Evolutionary conservation across 2,113 vertebrate species (phyloP).

Genomic region (Pomatorhinus ruficollis): DNA sequence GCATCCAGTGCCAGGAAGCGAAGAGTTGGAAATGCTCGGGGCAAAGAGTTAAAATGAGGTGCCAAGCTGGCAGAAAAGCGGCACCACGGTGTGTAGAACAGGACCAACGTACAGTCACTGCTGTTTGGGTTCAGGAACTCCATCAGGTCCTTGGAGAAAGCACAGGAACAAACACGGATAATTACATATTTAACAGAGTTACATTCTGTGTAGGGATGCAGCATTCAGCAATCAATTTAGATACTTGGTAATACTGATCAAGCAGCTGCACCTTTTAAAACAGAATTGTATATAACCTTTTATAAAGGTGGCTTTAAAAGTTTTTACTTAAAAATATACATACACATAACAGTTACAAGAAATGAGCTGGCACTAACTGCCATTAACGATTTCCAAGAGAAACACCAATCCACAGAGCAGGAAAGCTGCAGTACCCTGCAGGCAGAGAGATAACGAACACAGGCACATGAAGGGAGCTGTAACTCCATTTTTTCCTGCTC

Average conservation of each 20-base stretch:
- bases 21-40: constrained; percentile 90
- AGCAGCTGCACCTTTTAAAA: not conserved
- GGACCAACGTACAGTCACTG: constrained; percentile 90
- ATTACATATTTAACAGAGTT: not conserved
- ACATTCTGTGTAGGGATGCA: not conserved
- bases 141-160: constrained; percentile 88
- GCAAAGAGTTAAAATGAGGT: constrained; percentile 94
- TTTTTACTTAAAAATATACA: not conserved
- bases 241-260: not conserved
- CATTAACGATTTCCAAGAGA: not conserved
- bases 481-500: not conserved
- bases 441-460: not conserved
- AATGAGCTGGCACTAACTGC: not conserved
- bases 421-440: not conserved
- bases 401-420: not conserved
- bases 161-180: not conserved
- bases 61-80: constrained; percentile 92
- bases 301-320: not conserved
- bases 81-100: constrained; percentile 96
- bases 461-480: rapidly evolving
- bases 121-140: constrained; percentile 91
- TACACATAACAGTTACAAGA: rapidly evolving
- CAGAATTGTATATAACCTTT: not conserved
- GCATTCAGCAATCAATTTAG: not conserved
- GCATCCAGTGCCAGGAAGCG: constrained; percentile 94